Conservation (phyloP, 92 coral and sea anemone genomes). For the Palythoa caribaeorum region DNA sequence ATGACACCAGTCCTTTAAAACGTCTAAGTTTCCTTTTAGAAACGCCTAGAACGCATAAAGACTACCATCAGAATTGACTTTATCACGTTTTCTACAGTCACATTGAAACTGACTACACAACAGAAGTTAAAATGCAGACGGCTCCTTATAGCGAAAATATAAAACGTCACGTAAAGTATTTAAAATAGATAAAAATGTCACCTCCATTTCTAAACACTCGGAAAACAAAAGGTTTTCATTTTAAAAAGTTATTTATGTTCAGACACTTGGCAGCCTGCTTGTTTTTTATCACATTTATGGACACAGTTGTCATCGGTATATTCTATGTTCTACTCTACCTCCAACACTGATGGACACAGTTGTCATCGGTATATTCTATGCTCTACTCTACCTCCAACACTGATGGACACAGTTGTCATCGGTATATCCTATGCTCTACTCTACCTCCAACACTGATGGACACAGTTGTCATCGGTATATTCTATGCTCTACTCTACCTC, state of each 20-base stretch:
- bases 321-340: slow-evolving; percentile 62
- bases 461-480: background rate
- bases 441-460: slow-evolving; percentile 95
- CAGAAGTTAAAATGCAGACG: too few species aligned
- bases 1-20: slow-evolving; percentile 97
- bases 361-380: background rate
- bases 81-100: too few species aligned
- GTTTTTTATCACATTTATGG: too few species aligned
- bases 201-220: too few species aligned
- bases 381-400: slow-evolving; percentile 55
- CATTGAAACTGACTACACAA: too few species aligned
- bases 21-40: slow-evolving; percentile 87
- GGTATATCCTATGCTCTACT: background rate
- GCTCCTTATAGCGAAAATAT: too few species aligned
- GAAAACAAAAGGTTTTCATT: too few species aligned
- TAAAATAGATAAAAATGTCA: too few species aligned
- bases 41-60: slow-evolving; percentile 73
- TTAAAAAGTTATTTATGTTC: too few species aligned
- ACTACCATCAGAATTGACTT: background rate
- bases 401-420: background rate
- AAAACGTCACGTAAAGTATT: too few species aligned
- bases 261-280: too few species aligned
- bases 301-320: too few species aligned
- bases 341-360: slow-evolving; percentile 80
- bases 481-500: slow-evolving; percentile 68